A percentile compares a stretch with the other conserved stretches of the same genome.
These are phyloP conservation scores for Coregonus suidteri DNA, from an alignment of 2,797 vertebrate species.

Conservation along the genomic window DNA sequence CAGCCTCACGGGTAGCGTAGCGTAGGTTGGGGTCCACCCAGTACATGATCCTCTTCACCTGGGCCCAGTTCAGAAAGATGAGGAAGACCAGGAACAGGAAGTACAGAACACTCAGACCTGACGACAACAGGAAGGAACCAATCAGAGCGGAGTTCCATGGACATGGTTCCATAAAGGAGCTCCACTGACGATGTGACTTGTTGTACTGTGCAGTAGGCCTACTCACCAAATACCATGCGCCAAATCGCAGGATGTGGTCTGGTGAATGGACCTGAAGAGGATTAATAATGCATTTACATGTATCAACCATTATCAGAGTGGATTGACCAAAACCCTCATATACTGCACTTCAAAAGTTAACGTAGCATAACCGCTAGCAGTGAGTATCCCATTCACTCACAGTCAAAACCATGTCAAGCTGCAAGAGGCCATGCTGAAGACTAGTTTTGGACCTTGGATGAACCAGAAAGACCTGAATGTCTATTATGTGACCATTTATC, in stretches of 20 bases:
- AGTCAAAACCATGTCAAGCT: too few relatives aligned
- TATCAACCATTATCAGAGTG: not conserved
- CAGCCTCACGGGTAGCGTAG: conserved; percentile 93
- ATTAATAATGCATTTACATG: not conserved
- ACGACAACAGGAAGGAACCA: conserved; percentile 55
- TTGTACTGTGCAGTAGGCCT: too few relatives aligned
- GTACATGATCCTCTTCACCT: conserved; percentile 96
- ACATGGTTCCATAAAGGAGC: not conserved
- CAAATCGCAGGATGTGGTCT: conserved; percentile 96
- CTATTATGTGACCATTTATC: not conserved
- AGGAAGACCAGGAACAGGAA: conserved; percentile 98
- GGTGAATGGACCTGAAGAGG: conserved; percentile 88
- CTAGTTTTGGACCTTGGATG: not conserved
- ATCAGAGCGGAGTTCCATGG: not conserved
- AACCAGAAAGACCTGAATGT: not conserved
- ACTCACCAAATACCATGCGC: conserved; percentile 98
- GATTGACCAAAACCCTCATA: not conserved
- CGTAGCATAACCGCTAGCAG: too few relatives aligned
- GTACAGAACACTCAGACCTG: conserved; percentile 97
- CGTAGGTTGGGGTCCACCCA: conserved; percentile 97
- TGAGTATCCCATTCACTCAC: too few relatives aligned
- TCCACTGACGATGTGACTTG: too few relatives aligned
- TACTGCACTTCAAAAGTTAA: too few relatives aligned
- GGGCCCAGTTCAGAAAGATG: conserved; percentile 96
- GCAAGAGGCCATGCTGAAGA: not conserved